Evolutionary conservation across 2,113 vertebrate species (phyloP).

Genomic region (Ifrita kowaldi): DNA sequence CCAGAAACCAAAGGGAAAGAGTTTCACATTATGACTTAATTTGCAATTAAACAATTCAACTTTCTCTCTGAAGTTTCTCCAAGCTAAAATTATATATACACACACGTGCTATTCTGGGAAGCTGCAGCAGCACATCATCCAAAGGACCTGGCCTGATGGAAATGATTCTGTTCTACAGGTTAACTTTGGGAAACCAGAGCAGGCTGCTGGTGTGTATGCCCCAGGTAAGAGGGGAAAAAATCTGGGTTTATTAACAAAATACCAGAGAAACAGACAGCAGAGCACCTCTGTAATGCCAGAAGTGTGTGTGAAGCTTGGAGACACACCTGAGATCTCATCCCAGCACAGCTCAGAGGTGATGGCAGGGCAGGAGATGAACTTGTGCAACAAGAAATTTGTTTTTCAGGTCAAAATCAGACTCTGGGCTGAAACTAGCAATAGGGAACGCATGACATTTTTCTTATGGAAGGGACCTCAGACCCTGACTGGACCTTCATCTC

Average conservation of each 20-base stretch:
- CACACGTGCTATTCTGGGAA: neutral
- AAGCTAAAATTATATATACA: neutral
- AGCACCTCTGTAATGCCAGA: neutral
- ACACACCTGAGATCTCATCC: neutral
- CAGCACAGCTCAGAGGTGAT: neutral
- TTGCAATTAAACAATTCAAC: constrained; percentile 38
- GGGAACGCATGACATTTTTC: neutral
- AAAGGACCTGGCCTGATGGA: neutral
- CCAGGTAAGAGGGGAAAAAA: neutral
- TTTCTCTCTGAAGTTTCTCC: constrained; percentile 29
- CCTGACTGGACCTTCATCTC: neutral
- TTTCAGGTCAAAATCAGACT: neutral
- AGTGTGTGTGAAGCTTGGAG: neutral
- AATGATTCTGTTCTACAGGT: neutral
- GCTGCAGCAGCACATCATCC: neutral
- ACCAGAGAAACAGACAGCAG: neutral
- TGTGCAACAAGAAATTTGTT: neutral
- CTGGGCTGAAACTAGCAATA: neutral
- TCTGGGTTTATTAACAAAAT: neutral
- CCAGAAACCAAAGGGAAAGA: neutral
- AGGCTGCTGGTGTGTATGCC: neutral
- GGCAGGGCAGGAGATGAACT: neutral
- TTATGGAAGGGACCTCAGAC: neutral
- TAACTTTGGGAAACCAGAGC: neutral
- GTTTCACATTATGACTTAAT: constrained; percentile 16